Conservation (phyloP, 2,797 vertebrate species). For the Lepus oiostolus region DNA sequence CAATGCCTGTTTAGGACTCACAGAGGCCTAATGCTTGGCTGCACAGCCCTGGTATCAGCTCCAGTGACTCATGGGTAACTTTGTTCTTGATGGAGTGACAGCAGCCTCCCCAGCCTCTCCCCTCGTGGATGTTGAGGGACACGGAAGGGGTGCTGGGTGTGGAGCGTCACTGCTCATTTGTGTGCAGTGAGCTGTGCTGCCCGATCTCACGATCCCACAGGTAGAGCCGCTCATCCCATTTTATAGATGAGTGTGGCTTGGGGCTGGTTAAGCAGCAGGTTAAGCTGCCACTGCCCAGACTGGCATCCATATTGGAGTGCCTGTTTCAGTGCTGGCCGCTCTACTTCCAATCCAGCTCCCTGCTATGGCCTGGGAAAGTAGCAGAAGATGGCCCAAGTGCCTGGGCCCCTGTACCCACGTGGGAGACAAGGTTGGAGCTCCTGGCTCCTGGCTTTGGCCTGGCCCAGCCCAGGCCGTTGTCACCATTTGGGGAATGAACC, state of each 20-base stretch:
- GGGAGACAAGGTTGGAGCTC: no score
- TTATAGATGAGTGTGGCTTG: neutral
- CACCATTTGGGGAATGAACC: no score
- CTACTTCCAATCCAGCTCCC: no score
- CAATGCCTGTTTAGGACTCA: neutral
- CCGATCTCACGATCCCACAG: neutral
- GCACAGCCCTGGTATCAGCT: neutral
- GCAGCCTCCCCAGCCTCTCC: neutral
- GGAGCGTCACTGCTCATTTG: neutral
- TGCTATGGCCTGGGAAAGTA: no score
- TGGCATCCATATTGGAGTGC: no score
- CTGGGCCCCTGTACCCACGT: no score
- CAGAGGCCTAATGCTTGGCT: neutral
- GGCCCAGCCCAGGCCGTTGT: no score
- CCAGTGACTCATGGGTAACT: neutral
- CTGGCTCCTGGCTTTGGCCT: no score
- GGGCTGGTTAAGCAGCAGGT: no score
- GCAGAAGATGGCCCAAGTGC: no score
- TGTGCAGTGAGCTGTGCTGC: neutral
- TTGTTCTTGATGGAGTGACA: neutral
- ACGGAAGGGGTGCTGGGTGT: neutral
- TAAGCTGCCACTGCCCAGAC: no score
- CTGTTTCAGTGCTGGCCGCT: no score
- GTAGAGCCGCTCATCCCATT: neutral
- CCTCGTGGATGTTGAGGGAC: neutral